Percentiles rank a stretch among this genome's conserved stretches.
phyloP scores from a whole-genome alignment of 2,113 vertebrate genomes.

The Sinocyclocheilus rhinocerous region DNA sequence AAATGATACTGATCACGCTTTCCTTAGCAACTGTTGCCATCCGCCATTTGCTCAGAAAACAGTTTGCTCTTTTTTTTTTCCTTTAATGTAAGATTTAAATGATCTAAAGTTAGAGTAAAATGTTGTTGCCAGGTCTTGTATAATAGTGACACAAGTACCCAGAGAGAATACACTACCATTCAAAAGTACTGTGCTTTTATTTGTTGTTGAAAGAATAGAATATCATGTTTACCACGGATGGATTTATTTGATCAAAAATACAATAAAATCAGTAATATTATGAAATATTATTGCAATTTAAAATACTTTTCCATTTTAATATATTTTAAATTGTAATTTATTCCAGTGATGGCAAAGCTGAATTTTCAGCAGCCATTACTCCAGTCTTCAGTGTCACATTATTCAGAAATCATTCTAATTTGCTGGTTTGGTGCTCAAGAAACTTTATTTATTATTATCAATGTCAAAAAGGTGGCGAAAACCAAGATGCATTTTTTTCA shows the following conservation, averaged over 20 bases:
- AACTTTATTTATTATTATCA: not conserved
- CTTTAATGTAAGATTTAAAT: not conserved
- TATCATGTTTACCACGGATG: not conserved
- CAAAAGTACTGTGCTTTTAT: too few species aligned
- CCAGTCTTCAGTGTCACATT: not conserved
- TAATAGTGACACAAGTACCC: too few species aligned
- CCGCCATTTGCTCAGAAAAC: not conserved
- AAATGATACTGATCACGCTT: not conserved
- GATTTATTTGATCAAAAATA: not conserved
- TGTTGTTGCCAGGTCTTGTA: too few species aligned
- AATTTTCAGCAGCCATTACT: not conserved
- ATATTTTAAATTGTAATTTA: too few species aligned
- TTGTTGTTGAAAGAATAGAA: too few species aligned
- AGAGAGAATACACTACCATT: too few species aligned
- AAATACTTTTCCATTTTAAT: too few species aligned
- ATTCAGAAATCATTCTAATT: not conserved
- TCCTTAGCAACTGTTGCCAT: not conserved
- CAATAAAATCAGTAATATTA: too few species aligned
- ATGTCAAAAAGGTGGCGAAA: not conserved
- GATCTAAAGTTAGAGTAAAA: too few species aligned
- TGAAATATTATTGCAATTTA: too few species aligned
- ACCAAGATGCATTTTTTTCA: slow-evolving; percentile 65
- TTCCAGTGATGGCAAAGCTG: not conserved
- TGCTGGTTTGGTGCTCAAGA: too few species aligned
- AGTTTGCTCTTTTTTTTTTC: not conserved